phyloP scores from a whole-genome alignment of 2,113 vertebrate species.

The Crocuta crocuta region DNA sequence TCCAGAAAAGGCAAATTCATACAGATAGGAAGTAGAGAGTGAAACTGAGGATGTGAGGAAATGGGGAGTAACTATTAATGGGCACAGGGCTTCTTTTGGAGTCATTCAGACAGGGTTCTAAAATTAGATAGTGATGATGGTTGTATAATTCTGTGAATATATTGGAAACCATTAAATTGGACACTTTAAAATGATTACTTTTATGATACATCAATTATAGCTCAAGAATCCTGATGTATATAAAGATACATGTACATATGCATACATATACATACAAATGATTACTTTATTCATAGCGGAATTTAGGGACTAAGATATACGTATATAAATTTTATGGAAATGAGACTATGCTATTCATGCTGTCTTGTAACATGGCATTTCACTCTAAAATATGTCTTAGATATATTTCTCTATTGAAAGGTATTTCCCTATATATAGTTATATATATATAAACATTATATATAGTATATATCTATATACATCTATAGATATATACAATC shows the following conservation, averaged over 20 bases:
- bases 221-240: not conserved
- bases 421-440: not conserved
- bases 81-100: not conserved
- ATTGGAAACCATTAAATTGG: not conserved
- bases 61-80: not conserved
- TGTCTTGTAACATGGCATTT: not conserved
- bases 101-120: not conserved
- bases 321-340: not conserved
- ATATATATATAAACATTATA: not conserved
- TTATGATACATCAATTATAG: not conserved
- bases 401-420: conserved; percentile 2
- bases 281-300: not conserved
- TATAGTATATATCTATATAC: too few species aligned
- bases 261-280: not conserved
- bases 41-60: too few species aligned
- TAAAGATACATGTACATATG: not conserved
- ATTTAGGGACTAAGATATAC: not conserved
- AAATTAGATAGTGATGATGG: not conserved
- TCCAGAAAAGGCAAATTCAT: not conserved
- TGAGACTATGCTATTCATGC: not conserved
- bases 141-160: not conserved
- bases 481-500: too few species aligned
- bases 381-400: not conserved
- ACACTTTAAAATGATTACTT: not conserved
- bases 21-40: not conserved